Evolutionary conservation across 1,140 invertebrate species (phyloP).

Genomic region (Penaeus vannamei): DNA sequence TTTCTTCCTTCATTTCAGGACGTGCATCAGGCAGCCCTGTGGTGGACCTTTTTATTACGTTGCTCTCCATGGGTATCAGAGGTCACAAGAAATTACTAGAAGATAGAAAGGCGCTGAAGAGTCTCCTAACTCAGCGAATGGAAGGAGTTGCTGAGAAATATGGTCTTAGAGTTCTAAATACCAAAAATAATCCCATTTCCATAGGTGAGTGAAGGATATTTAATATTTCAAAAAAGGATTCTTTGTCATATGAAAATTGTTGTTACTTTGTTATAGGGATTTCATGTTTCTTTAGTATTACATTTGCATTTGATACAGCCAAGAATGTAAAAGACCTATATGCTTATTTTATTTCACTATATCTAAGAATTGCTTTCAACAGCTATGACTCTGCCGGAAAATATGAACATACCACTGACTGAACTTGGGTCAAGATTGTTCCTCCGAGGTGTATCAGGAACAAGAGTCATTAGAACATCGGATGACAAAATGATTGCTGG

Average conservation of each 20-base stretch:
- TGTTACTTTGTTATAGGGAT: neutral
- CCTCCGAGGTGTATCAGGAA: constrained; percentile 80
- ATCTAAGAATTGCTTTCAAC: constrained; percentile 18
- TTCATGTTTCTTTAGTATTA: neutral
- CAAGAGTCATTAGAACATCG: constrained; percentile 77
- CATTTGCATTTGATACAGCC: neutral
- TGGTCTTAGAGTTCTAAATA: constrained; percentile 79
- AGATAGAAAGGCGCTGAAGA: constrained; percentile 79
- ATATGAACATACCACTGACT: constrained; percentile 75
- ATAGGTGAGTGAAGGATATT: constrained; percentile 74
- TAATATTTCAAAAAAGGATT: neutral
- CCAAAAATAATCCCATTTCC: constrained; percentile 83
- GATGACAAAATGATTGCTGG: constrained; percentile 76
- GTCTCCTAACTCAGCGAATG: constrained; percentile 76
- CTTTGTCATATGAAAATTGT: neutral
- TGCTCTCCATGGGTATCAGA: constrained; percentile 81
- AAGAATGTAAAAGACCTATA: neutral
- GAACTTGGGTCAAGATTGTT: constrained; percentile 83
- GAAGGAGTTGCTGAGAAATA: constrained; percentile 77
- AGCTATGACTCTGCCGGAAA: constrained; percentile 69
- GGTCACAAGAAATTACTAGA: constrained; percentile 80
- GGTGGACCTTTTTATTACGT: constrained; percentile 86
- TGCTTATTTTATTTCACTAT: neutral
- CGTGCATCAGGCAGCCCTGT: constrained; percentile 83
- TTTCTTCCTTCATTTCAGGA: constrained; percentile 71